Evolutionary conservation across 2,888 invertebrate species (phyloP).

Genomic region (Alentia gelatinosa): DNA sequence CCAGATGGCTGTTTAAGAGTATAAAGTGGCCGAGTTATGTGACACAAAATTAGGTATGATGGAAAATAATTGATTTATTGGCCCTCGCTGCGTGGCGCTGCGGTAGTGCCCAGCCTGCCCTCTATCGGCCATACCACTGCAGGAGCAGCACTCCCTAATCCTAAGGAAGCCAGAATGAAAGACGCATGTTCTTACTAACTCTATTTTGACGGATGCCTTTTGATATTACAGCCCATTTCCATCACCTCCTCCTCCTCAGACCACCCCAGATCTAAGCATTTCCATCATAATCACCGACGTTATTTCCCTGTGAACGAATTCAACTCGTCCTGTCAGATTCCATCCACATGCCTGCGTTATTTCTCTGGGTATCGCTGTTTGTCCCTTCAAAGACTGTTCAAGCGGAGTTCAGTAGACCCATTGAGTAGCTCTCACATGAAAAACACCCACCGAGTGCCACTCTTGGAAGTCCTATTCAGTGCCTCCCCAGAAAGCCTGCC

Average conservation of each 20-base stretch:
- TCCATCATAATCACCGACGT: neutral
- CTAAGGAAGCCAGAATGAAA: neutral
- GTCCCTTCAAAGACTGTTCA: too few relatives aligned
- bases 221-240: slow-evolving; percentile 21
- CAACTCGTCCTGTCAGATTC: neutral
- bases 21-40: slow-evolving; percentile 44
- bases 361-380: neutral
- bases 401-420: too few relatives aligned
- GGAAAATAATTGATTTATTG: slow-evolving; percentile 27
- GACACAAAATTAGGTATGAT: slow-evolving; percentile 45
- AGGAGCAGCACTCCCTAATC: too few relatives aligned
- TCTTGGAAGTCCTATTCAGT: too few relatives aligned
- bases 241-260: neutral
- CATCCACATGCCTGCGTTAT: neutral
- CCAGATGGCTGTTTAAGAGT: neutral
- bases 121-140: neutral
- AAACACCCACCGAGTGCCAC: too few relatives aligned
- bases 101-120: neutral
- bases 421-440: too few relatives aligned
- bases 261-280: neutral
- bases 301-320: neutral
- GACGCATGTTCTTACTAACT: neutral
- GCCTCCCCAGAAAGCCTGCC: too few relatives aligned
- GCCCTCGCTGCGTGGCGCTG: neutral
- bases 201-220: neutral